Evolutionary conservation across 2,888 invertebrate genomes (phyloP).

Genomic region (Drosophila merina): DNA sequence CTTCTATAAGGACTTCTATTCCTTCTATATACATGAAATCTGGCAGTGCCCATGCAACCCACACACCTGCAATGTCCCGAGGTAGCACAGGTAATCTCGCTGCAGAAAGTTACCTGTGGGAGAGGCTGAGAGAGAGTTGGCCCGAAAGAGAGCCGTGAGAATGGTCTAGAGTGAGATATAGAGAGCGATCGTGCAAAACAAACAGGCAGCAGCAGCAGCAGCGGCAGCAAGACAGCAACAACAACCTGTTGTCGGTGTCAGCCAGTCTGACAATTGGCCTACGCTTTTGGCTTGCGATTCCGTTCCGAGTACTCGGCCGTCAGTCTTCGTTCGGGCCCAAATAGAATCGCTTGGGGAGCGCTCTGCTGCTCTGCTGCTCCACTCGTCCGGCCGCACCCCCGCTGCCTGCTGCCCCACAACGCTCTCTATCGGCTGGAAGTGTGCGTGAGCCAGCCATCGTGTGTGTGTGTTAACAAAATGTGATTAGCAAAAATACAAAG

Average conservation of each 20-base stretch:
- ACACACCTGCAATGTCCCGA: constrained; percentile 1
- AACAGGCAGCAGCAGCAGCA: constrained; percentile 36
- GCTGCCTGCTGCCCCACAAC: constrained; percentile 8
- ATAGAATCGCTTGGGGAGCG: constrained; percentile 78
- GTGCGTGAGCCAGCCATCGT: constrained; percentile 19
- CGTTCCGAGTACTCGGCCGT: constrained; percentile 73
- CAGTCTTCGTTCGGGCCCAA: constrained; percentile 82
- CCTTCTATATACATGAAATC: no score
- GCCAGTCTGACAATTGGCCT: constrained; percentile 39
- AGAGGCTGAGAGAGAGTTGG: constrained; percentile 13
- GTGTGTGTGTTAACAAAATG: constrained; percentile 74
- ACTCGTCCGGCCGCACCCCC: constrained; percentile 13
- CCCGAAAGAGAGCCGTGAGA: constrained; percentile 3
- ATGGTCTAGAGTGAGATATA: neutral
- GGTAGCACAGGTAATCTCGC: constrained; percentile 23
- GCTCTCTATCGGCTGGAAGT: constrained; percentile 16
- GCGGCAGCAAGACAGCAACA: neutral
- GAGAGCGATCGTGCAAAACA: constrained; percentile 46
- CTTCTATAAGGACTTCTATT: no score
- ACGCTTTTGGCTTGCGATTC: constrained; percentile 36
- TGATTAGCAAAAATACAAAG: constrained; percentile 80
- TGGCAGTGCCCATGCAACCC: neutral
- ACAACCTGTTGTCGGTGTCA: constrained; percentile 34
- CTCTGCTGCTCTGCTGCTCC: constrained; percentile 59
- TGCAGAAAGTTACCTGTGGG: constrained; percentile 16